These are phyloP conservation scores for Tigriopus californicus DNA, from an alignment of 2,888 invertebrate genomes.

Conservation along the genomic window DNA sequence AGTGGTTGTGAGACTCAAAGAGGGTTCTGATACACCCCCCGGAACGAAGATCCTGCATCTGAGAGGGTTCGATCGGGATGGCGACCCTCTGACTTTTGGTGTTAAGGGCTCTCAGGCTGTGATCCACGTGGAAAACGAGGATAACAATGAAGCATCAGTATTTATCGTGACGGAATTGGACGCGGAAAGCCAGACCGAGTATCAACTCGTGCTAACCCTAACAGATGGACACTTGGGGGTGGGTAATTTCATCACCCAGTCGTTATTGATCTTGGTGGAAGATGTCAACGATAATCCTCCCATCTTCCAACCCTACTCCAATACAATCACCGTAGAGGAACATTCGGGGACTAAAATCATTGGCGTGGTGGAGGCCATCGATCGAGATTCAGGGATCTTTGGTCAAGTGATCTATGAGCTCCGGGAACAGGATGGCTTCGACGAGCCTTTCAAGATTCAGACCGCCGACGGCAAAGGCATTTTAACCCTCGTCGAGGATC, in stretches of 20 bases:
- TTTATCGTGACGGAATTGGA: conserved; percentile 73
- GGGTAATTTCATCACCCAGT: conserved; percentile 72
- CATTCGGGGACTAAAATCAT: conserved; percentile 49
- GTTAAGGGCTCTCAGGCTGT: conserved; percentile 59
- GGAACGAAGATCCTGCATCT: conserved; percentile 63
- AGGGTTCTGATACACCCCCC: conserved; percentile 60
- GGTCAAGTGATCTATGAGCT: conserved; percentile 75
- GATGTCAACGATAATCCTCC: conserved; percentile 81
- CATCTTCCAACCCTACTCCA: conserved; percentile 62
- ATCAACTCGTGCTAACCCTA: conserved; percentile 64
- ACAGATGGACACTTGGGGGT: conserved; percentile 71
- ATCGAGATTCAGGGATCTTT: conserved; percentile 74
- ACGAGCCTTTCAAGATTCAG: conserved; percentile 55
- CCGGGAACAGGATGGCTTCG: conserved; percentile 63
- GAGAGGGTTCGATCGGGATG: conserved; percentile 64
- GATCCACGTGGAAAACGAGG: conserved; percentile 59
- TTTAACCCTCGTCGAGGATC: conserved; percentile 47
- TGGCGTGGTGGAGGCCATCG: conserved; percentile 63
- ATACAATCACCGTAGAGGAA: conserved; percentile 59
- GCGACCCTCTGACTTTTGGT: conserved; percentile 61
- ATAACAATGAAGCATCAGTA: conserved; percentile 62
- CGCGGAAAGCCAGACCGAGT: conserved; percentile 76
- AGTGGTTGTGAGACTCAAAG: conserved; percentile 71
- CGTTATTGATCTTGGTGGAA: conserved; percentile 65
- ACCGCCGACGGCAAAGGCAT: conserved; percentile 71